phyloP scores from a whole-genome alignment of 1,140 invertebrate species.

The Papilio polyxenes region DNA sequence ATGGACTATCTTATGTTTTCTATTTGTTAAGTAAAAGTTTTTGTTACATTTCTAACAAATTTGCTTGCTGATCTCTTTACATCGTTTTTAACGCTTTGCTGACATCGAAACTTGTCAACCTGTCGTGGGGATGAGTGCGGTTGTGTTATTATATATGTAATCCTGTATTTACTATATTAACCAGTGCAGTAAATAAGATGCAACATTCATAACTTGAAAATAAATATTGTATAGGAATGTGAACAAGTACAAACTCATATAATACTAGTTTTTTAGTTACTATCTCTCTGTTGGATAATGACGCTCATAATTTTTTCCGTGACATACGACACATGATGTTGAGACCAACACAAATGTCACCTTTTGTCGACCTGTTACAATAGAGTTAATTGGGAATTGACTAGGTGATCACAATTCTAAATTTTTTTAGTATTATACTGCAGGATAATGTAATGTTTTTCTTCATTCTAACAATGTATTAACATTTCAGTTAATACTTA shows the following conservation, averaged over 20 bases:
- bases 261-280: no score
- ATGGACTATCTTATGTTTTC: conserved; percentile 45
- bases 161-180: background rate
- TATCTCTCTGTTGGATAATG: no score
- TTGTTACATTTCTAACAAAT: conserved; percentile 52
- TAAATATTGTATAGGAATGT: no score
- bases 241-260: no score
- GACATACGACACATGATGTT: no score
- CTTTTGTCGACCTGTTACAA: background rate
- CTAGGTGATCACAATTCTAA: no score
- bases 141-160: background rate
- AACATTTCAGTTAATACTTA: background rate
- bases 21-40: conserved; percentile 70
- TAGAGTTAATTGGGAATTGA: no score
- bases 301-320: no score
- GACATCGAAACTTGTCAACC: background rate
- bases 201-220: background rate
- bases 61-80: conserved; percentile 22
- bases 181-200: background rate
- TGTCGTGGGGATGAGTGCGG: background rate
- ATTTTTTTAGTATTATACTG: no score
- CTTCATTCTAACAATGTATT: no score
- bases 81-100: background rate
- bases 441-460: no score
- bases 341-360: background rate